phyloP scores from a whole-genome alignment of 2,113 vertebrate genomes.

The Sinocyclocheilus anophthalmus region DNA sequence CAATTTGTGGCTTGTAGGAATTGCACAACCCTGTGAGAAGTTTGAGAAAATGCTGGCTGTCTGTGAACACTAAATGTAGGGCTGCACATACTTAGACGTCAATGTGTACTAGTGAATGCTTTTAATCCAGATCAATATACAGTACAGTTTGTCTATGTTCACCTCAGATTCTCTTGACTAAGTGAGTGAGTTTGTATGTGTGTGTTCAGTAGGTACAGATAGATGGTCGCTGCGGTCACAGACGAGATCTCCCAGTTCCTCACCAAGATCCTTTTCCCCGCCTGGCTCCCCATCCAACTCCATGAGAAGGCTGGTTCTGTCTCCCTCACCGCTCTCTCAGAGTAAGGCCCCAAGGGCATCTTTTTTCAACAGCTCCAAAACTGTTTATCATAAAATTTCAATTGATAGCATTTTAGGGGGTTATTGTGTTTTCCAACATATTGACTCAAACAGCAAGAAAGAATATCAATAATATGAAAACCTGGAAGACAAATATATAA shows the following conservation, averaged over 20 bases:
- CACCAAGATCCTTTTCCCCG: slow-evolving; percentile 74
- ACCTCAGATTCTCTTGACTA: neutral
- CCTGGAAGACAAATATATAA: too few species aligned
- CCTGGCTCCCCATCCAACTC: slow-evolving; percentile 69
- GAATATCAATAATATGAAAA: neutral
- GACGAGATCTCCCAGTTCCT: slow-evolving; percentile 63
- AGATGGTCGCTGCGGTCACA: slow-evolving; percentile 48
- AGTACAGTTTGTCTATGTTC: neutral
- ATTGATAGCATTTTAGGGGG: neutral
- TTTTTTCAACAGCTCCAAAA: neutral
- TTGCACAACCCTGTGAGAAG: neutral
- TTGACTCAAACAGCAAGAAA: neutral
- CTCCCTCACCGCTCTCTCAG: slow-evolving; percentile 76
- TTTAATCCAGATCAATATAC: slow-evolving; percentile 7
- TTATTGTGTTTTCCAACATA: too few species aligned
- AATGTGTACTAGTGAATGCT: neutral
- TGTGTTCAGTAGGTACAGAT: slow-evolving; percentile 41
- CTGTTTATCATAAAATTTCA: neutral
- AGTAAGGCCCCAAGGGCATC: slow-evolving; percentile 56
- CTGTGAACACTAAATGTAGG: neutral
- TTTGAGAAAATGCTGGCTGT: neutral
- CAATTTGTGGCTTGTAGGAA: neutral
- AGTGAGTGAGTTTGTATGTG: neutral
- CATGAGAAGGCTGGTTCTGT: slow-evolving; percentile 76
- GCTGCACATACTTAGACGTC: neutral